phyloP scores from a whole-genome alignment of 2,797 vertebrate species.

The Poecilia picta region DNA sequence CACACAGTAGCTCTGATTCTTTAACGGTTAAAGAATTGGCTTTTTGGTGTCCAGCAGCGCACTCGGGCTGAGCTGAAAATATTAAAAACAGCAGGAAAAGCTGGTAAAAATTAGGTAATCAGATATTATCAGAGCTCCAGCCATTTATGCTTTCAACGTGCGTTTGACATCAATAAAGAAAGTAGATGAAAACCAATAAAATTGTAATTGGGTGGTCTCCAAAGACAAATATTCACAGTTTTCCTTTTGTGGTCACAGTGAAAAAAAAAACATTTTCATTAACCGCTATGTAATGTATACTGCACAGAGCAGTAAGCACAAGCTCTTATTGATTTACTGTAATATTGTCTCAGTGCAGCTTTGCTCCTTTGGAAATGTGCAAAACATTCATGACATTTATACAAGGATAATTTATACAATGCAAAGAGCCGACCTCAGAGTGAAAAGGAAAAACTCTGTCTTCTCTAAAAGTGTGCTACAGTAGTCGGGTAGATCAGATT shows the following conservation, averaged over 20 bases:
- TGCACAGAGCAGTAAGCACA: conserved; percentile 7
- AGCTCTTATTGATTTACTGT: conserved; percentile 19
- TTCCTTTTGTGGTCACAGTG: conserved; percentile 1
- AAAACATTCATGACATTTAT: conserved; percentile 27
- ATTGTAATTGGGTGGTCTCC: conserved; percentile 26
- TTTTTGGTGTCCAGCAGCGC: conserved; percentile 9
- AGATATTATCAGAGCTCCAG: conserved; percentile 24
- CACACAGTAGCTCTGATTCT: conserved; percentile 23
- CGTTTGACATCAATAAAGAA: conserved; percentile 29
- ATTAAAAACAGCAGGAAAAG: conserved; percentile 27
- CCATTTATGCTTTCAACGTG: conserved; percentile 26
- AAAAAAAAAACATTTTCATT: conserved; percentile 8
- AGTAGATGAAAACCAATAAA: conserved; percentile 17
- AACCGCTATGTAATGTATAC: neutral
- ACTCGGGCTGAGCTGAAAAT: conserved; percentile 18
- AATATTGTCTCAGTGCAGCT: conserved; percentile 7
- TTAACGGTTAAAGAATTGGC: conserved; percentile 24
- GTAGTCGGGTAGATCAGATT: conserved; percentile 38
- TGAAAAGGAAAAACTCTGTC: conserved; percentile 5
- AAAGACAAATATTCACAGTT: conserved; percentile 15
- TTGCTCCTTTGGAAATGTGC: conserved; percentile 15
- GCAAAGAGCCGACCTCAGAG: conserved; percentile 13
- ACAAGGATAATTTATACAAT: conserved; percentile 13
- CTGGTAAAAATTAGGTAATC: conserved; percentile 34
- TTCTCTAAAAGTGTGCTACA: conserved; percentile 26